Base-by-base conservation (phyloP, 1,140 invertebrate species). In the Drosophila obscura region DNA sequence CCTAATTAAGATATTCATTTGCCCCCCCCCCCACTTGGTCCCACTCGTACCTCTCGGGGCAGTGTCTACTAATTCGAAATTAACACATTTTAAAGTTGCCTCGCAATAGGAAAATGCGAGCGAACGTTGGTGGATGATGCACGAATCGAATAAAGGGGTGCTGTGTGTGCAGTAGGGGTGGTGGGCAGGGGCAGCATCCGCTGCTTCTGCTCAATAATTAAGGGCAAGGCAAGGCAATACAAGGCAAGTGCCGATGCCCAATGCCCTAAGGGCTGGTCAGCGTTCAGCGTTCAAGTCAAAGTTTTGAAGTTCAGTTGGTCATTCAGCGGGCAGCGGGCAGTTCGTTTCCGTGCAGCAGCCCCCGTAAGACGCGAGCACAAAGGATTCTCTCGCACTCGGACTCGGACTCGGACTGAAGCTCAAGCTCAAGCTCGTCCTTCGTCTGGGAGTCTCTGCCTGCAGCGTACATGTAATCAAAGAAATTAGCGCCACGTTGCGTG, bases 251-350 rank as follows among this genome's bases (percentile, higher is more conserved):
- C 16, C 16, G 16, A 16, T 16, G 16, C 19, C 1, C 19, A 19
- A 19, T 19, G 19, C 46, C 53, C 69, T 45, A 6, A 60, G 48
- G 80, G 81, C 57, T 80, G 78, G 73, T 64, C 62, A 71, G 57
- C 64, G 31, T 35, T 35, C 31, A 35, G 35, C 35, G 35, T 39
- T 39, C 68, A 72, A 87, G 80, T 87, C 68, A 66, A 81, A 87
- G 87, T 79, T 87, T 81, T 80, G 75, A 90, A 90, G 84, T 89
- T 89, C 80, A 89, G 73, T 89, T 89, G 84, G 81, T 90, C 84
- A 89, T 73, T 81, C 22, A 24, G 31, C 11, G 3, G 31, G 31
- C 9, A 35, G 73, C 87, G 79, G 66, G 73, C 72, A 49, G 55
- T 52, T 76, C 66, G 57, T 58, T 82, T 87, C 74, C 26, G 26